Percentiles rank a stretch among this genome's conserved stretches.
These are phyloP conservation scores for Pterois miles DNA, from an alignment of 2,797 vertebrate genomes.

Conservation along the genomic window DNA sequence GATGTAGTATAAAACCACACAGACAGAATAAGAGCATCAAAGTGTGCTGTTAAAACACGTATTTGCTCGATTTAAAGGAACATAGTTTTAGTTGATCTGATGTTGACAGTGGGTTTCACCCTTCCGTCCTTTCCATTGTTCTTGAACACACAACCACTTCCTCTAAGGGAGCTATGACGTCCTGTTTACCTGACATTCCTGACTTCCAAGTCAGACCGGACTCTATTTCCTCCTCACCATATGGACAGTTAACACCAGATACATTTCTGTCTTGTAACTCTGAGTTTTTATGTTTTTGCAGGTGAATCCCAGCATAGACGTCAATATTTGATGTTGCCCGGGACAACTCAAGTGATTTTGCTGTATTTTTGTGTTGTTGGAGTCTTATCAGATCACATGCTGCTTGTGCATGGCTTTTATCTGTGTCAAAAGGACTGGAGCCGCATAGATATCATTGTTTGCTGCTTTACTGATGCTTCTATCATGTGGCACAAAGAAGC, in stretches of 20 bases:
- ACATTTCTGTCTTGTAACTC: constrained; percentile 8
- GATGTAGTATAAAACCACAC: background rate
- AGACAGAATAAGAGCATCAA: background rate
- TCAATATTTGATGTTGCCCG: constrained; percentile 1
- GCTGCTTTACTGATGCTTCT: constrained; percentile 18
- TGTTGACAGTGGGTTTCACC: constrained; percentile 72
- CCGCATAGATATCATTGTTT: constrained; percentile 8
- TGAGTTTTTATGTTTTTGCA: constrained; percentile 44
- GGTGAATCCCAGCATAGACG: constrained; percentile 69
- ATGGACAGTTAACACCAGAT: background rate
- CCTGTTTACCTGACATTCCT: constrained; percentile 77
- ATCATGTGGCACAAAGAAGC: constrained; percentile 17
- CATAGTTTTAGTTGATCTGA: background rate
- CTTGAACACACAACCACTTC: constrained; percentile 70
- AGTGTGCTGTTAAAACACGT: background rate
- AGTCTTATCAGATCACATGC: constrained; percentile 41
- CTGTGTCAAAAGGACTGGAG: constrained; percentile 28
- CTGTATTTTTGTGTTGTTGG: constrained; percentile 17
- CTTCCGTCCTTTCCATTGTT: constrained; percentile 82
- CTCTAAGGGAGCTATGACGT: constrained; percentile 64
- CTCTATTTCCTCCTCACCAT: background rate
- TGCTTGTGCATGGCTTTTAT: constrained; percentile 52
- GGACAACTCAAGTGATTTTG: constrained; percentile 41
- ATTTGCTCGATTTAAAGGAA: constrained; percentile 10
- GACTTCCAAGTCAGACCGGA: constrained; percentile 33